These are phyloP conservation scores for Diplosoma virens DNA, from an alignment of 23 tunicate species.

Conservation along the genomic window DNA sequence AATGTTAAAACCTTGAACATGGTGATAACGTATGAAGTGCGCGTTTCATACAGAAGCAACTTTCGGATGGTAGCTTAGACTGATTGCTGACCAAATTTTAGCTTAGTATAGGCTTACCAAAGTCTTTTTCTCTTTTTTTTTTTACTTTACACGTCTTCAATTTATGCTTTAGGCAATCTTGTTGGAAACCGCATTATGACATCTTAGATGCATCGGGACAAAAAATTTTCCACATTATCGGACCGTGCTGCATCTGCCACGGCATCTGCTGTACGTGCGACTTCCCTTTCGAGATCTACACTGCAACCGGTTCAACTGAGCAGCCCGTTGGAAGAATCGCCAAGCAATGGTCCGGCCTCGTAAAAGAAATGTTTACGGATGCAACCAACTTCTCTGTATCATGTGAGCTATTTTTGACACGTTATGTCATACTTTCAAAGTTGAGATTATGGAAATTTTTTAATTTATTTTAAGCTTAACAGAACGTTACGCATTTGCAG, in stretches of 20 bases:
- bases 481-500: too few species aligned
- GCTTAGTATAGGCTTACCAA: too few species aligned
- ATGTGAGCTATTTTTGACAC: slow-evolving; percentile 42
- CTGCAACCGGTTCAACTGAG: slow-evolving; percentile 27
- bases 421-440: too few species aligned
- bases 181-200: slow-evolving; percentile 77
- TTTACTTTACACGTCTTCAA: too few species aligned
- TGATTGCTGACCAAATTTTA: too few species aligned
- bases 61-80: too few species aligned
- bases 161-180: slow-evolving; percentile 75
- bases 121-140: too few species aligned
- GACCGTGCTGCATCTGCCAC: slow-evolving; percentile 87
- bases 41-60: too few species aligned
- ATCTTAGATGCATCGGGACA: slow-evolving; percentile 57
- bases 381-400: slow-evolving; percentile 84
- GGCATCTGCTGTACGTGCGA: slow-evolving; percentile 92
- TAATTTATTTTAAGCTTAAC: too few species aligned
- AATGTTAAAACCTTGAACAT: too few species aligned
- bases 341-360: slow-evolving; percentile 79
- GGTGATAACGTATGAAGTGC: too few species aligned
- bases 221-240: slow-evolving; percentile 64
- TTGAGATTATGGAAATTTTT: too few species aligned
- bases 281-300: slow-evolving; percentile 78
- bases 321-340: slow-evolving; percentile 60
- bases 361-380: slow-evolving; percentile 87